phyloP scores from a whole-genome alignment of 2,113 vertebrate genomes.

The Tapirus terrestris region DNA sequence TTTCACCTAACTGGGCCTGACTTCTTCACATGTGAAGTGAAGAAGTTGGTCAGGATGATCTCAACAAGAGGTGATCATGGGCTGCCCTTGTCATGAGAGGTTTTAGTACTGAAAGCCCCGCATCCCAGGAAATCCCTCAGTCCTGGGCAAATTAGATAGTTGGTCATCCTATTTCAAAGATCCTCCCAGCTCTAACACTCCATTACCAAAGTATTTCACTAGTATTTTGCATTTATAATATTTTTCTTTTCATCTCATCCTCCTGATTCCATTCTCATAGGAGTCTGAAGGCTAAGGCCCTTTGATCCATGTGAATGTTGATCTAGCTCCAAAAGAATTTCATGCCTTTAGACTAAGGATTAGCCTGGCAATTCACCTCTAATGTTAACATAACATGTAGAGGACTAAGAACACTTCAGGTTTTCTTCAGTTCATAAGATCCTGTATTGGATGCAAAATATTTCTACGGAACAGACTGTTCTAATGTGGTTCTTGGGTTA shows the following conservation, averaged over 20 bases:
- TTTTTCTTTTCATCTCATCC: neutral
- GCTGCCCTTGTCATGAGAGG: neutral
- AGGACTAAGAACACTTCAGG: neutral
- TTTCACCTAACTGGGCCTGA: neutral
- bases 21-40: neutral
- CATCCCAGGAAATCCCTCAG: neutral
- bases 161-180: neutral
- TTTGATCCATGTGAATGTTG: neutral
- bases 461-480: neutral
- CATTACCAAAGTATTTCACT: neutral
- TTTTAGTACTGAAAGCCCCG: neutral
- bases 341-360: neutral
- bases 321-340: neutral
- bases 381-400: neutral
- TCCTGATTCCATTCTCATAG: neutral
- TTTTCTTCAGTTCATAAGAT: neutral
- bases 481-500: neutral
- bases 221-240: neutral
- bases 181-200: neutral
- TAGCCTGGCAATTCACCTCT: neutral
- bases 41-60: neutral
- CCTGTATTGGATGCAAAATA: neutral
- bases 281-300: neutral
- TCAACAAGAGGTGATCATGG: neutral
- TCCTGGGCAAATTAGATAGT: neutral